Evolutionary conservation across 2,888 invertebrate genomes (phyloP).

Genomic region (Fragum whitleyi): DNA sequence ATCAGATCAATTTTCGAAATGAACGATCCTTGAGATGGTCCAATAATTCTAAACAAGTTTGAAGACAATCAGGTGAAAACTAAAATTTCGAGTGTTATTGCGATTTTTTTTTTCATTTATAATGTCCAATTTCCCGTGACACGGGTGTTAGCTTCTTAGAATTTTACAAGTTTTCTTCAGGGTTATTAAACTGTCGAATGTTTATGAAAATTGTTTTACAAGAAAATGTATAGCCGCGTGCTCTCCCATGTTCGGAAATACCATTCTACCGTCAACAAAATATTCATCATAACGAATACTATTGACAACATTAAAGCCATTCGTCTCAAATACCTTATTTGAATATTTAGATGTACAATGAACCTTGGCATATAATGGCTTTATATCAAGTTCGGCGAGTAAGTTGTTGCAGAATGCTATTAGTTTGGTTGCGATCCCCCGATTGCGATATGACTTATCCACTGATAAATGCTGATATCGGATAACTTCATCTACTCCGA

Average conservation of each 20-base stretch:
- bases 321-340: neutral
- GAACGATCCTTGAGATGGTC: too few relatives aligned
- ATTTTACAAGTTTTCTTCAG: too few relatives aligned
- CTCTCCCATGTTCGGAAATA: neutral
- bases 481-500: neutral
- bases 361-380: neutral
- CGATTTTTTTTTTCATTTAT: too few relatives aligned
- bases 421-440: neutral
- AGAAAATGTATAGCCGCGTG: neutral
- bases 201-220: neutral
- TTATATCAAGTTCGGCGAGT: neutral
- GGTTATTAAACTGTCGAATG: too few relatives aligned
- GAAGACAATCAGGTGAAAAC: too few relatives aligned
- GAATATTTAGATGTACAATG: neutral
- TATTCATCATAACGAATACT: neutral
- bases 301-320: neutral
- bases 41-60: too few relatives aligned
- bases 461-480: constrained; percentile 3
- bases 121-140: too few relatives aligned
- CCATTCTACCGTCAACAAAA: neutral
- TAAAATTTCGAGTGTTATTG: too few relatives aligned
- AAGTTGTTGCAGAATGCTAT: neutral
- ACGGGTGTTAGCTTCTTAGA: too few relatives aligned
- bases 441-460: neutral
- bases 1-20: too few relatives aligned